Evolutionary conservation across 2,797 vertebrate genomes (phyloP), one percentile per base, ranked within the genome.

Genomic region (Sebastes dallii): DNA sequence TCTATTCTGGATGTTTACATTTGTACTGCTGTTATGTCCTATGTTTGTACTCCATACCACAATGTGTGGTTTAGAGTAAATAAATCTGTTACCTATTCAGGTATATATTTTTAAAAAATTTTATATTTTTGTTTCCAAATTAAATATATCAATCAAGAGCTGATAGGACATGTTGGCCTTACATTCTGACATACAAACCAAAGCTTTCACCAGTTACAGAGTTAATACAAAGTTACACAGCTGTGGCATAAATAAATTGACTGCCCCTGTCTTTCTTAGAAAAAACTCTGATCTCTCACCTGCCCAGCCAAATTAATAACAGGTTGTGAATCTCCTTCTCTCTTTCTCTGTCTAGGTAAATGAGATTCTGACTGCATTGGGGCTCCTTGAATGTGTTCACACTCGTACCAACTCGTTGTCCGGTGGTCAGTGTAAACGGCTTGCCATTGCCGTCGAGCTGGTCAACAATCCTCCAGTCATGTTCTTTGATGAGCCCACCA

Each of bases 401-500:
- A 99, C 97, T 22, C 96, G 96, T 32, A 98, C 97, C 78, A 89
- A 93, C 80, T 95, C 94, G 0, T 96, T 99, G 83, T 99, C 97
- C 0, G 97, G 97, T 0, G 98, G 98, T 0, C 97, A 99, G 91
- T 96, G 97, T 83, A 99, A 99, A 89, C 96, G 98, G 11, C 94
- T 99, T 75, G 97, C 98, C 86, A 99, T 99, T 8, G 98, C 97
- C 30, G 94, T 99, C 59, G 98, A 99, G 86, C 95, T 99, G 78
- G 98, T 99, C 89, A 99, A 98, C 95, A 99, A 99, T 78, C 98
- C 98, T 0, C 98, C 98, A 0, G 96, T 99, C 91, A 99, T 99
- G 98, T 99, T 99, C 95, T 99, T 99, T 50, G 98, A 99, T 2
- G 98, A 99, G 84, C 98, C 98, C 85, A 99, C 98, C 36, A 99